phyloP scores from a whole-genome alignment of 2,888 invertebrate genomes.

The Belgica antarctica region DNA sequence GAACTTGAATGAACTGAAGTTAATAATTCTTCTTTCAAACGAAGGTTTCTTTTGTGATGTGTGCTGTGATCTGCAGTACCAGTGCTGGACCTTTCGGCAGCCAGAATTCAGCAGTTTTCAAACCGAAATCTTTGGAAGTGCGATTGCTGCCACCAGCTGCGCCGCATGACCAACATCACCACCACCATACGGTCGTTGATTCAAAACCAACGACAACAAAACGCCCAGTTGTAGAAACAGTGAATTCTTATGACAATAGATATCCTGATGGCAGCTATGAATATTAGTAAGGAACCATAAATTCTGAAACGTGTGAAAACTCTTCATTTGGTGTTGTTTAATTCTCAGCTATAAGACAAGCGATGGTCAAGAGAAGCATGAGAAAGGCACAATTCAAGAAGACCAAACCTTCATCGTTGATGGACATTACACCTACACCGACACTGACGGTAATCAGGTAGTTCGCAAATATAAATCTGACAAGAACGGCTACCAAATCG shows the following conservation, averaged over 20 bases:
- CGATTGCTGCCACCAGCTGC: background rate
- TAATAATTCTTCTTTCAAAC: no score
- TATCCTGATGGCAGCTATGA: slow-evolving; percentile 27
- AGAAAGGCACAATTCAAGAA: slow-evolving; percentile 1
- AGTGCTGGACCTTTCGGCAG: background rate
- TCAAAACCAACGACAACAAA: background rate
- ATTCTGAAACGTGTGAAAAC: no score
- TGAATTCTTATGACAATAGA: no score
- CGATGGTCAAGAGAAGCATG: slow-evolving; percentile 40
- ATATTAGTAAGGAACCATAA: slow-evolving; percentile 34
- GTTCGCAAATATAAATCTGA: background rate
- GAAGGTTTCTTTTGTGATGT: background rate
- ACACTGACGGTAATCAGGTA: background rate
- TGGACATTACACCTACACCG: slow-evolving; percentile 16
- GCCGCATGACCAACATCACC: slow-evolving; percentile 10
- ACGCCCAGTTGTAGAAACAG: background rate
- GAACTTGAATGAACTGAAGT: background rate
- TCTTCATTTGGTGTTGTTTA: no score
- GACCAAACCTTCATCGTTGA: slow-evolving; percentile 7
- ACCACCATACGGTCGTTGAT: background rate
- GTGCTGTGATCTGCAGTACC: background rate
- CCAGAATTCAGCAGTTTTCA: background rate
- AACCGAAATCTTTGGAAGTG: background rate
- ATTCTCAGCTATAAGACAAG: slow-evolving; percentile 27
- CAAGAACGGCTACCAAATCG: background rate